Percentiles rank a stretch among this genome's conserved stretches.
These are phyloP conservation scores for Dissostichus mawsoni DNA, from an alignment of 2,113 vertebrate genomes.

Conservation along the genomic window DNA sequence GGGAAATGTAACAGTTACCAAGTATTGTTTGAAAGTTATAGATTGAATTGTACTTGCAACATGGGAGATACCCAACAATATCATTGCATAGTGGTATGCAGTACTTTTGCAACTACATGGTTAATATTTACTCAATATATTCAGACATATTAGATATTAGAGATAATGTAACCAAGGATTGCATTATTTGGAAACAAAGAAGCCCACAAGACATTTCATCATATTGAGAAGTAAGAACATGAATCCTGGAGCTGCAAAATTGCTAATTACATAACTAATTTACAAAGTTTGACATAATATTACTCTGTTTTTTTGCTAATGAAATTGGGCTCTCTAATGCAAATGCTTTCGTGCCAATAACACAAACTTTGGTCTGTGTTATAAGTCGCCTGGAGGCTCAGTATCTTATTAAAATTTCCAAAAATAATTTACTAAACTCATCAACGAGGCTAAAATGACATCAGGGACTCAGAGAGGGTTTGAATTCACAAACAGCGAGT, in stretches of 20 bases:
- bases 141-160: not conserved
- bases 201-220: not conserved
- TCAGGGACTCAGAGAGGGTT: not conserved
- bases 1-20: not conserved
- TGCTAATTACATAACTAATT: not conserved
- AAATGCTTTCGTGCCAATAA: not conserved
- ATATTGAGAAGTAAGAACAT: not conserved
- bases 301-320: constrained; percentile 9
- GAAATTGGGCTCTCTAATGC: not conserved
- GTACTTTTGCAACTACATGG: too few relatives aligned
- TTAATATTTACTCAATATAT: not conserved
- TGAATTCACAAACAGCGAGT: constrained; percentile 13
- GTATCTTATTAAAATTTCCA: constrained; percentile 30
- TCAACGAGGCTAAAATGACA: constrained; percentile 21
- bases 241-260: not conserved
- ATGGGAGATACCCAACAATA: not conserved
- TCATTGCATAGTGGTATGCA: not conserved
- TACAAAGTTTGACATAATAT: not conserved
- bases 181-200: not conserved
- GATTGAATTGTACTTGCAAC: not conserved
- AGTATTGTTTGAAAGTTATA: not conserved
- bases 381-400: constrained; percentile 14
- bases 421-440: constrained; percentile 22
- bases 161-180: not conserved
- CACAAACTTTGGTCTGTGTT: not conserved